Evolutionary conservation across 37 sponge, comb jelly and placozoan genomes (phyloP).

Genomic region (Mnemiopsis leidyi): DNA sequence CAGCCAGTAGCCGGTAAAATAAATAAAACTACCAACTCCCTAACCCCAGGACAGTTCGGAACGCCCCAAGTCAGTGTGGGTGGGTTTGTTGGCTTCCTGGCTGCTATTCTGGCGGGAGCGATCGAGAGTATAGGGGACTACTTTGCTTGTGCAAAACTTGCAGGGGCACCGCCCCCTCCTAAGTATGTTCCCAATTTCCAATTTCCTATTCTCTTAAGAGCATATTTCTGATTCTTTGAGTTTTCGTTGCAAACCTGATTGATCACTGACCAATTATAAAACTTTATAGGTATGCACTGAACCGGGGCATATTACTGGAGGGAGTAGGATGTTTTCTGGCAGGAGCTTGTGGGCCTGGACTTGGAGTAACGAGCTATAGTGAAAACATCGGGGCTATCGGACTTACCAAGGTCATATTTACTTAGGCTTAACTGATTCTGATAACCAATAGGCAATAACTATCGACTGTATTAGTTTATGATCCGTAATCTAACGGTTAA

Average conservation of each 20-base stretch:
- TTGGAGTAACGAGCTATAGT: slow-evolving; percentile 15
- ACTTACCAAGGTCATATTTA: background rate
- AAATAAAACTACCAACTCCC: background rate
- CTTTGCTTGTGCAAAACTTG: slow-evolving; percentile 41
- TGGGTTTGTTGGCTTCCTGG: slow-evolving; percentile 10
- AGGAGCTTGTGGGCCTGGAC: background rate
- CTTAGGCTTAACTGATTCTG: no score
- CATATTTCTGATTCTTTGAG: background rate
- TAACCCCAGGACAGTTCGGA: slow-evolving; percentile 25
- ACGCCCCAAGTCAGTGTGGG: background rate
- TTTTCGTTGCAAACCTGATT: no score
- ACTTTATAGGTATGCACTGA: background rate
- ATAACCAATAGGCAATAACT: no score
- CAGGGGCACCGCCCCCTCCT: slow-evolving; percentile 47
- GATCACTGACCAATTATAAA: no score
- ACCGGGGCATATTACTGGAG: slow-evolving; percentile 16
- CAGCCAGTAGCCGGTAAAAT: no score
- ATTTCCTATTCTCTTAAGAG: background rate
- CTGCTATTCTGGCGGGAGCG: background rate
- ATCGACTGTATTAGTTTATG: no score
- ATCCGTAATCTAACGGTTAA: no score
- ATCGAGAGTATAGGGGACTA: slow-evolving; percentile 50
- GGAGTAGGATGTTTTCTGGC: slow-evolving; percentile 52
- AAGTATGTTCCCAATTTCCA: background rate
- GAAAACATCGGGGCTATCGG: slow-evolving; percentile 38